These are phyloP conservation scores for Spicauda simplicius DNA, from an alignment of 2,888 invertebrate species.

Conservation along the genomic window DNA sequence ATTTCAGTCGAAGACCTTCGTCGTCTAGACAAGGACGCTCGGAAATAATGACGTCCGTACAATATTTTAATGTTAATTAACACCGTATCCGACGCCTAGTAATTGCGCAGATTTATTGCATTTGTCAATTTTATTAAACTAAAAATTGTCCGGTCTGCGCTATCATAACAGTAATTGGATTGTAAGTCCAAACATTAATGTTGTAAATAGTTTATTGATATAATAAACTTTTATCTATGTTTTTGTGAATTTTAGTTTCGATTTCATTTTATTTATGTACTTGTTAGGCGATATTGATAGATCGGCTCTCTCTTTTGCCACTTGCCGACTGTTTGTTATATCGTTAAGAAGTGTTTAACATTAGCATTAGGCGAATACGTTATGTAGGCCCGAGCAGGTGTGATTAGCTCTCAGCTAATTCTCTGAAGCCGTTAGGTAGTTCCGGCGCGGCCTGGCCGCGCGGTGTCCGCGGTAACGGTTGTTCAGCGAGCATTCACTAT, in stretches of 20 bases:
- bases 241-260: too few relatives aligned
- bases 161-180: background rate
- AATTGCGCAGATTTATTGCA: background rate
- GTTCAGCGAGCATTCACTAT: constrained; percentile 27
- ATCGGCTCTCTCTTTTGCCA: too few relatives aligned
- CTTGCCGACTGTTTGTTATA: background rate
- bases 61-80: constrained; percentile 19
- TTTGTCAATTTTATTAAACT: background rate
- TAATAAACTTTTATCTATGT: too few relatives aligned
- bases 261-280: too few relatives aligned
- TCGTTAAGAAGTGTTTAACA: background rate
- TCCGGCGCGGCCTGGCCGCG: background rate
- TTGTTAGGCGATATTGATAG: too few relatives aligned
- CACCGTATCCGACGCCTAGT: background rate
- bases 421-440: constrained; percentile 29
- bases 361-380: constrained; percentile 7
- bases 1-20: constrained; percentile 19
- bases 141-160: background rate
- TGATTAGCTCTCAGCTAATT: constrained; percentile 33
- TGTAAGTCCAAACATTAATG: background rate
- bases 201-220: too few relatives aligned
- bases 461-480: constrained; percentile 25
- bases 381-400: constrained; percentile 18
- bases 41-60: constrained; percentile 16
- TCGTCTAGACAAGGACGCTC: constrained; percentile 19